phyloP scores from a whole-genome alignment of 2,113 vertebrate genomes.

The Butorides virescens region DNA sequence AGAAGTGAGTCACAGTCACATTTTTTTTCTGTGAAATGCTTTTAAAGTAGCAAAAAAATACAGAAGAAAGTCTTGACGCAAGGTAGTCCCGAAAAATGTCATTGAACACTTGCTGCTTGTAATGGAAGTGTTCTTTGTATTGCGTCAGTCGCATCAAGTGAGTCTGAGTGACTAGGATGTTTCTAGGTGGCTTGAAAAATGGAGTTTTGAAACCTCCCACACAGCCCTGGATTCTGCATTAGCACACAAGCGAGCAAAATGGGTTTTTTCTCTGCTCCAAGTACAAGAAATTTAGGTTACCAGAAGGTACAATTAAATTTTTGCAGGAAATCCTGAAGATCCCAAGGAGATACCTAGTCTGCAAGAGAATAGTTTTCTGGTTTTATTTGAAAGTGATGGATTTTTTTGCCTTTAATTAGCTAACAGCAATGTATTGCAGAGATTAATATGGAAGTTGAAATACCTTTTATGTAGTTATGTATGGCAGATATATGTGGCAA shows the following conservation, averaged over 20 bases:
- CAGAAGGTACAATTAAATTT: background rate
- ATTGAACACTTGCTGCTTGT: background rate
- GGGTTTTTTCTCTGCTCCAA: background rate
- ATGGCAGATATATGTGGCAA: background rate
- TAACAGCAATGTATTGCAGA: background rate
- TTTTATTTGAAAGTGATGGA: background rate
- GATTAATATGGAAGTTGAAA: background rate
- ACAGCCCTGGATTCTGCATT: slow-evolving; percentile 3
- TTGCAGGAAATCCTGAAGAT: background rate
- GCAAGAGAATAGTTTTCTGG: background rate
- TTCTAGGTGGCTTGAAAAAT: background rate
- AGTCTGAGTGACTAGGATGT: background rate
- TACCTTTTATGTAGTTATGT: background rate
- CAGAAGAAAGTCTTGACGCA: background rate
- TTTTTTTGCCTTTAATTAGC: background rate
- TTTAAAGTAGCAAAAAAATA: background rate
- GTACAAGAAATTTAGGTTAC: background rate
- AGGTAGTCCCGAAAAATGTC: background rate
- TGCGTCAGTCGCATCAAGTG: background rate
- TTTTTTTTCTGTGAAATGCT: background rate
- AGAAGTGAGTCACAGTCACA: background rate
- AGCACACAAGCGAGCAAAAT: background rate
- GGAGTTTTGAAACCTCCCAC: background rate
- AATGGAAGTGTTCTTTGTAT: background rate
- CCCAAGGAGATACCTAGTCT: background rate